phyloP scores from a whole-genome alignment of 2,888 invertebrate genomes.

The Athalia circularis region DNA sequence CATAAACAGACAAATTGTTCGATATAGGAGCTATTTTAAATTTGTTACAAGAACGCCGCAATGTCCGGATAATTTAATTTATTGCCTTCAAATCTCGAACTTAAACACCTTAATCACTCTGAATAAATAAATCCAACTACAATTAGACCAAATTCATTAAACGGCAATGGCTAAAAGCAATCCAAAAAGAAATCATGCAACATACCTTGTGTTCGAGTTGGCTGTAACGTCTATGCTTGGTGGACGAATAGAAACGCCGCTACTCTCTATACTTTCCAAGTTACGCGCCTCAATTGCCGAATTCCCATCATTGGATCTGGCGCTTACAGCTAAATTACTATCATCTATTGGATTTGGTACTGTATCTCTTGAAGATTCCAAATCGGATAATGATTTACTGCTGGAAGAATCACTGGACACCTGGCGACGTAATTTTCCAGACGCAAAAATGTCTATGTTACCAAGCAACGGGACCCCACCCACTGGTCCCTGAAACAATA shows the following conservation, averaged over 20 bases:
- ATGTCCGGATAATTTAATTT: neutral
- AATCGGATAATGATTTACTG: slow-evolving; percentile 53
- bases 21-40: neutral
- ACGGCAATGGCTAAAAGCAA: neutral
- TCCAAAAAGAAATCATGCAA: slow-evolving; percentile 25
- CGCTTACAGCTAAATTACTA: slow-evolving; percentile 8
- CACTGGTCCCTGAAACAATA: slow-evolving; percentile 77
- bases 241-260: slow-evolving; percentile 64
- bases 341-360: neutral
- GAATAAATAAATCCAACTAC: too few species aligned
- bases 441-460: slow-evolving; percentile 60
- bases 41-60: neutral
- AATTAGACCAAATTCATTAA: neutral
- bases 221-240: slow-evolving; percentile 57
- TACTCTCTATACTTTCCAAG: slow-evolving; percentile 53
- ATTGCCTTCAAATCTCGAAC: too few species aligned
- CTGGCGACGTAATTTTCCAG: slow-evolving; percentile 57
- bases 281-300: slow-evolving; percentile 16
- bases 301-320: slow-evolving; percentile 15
- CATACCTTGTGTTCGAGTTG: slow-evolving; percentile 61
- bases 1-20: too few species aligned
- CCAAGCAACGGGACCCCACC: slow-evolving; percentile 80
- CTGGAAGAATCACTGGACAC: slow-evolving; percentile 62
- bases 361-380: slow-evolving; percentile 44
- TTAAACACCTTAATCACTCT: too few species aligned